Percentiles rank a stretch among this genome's conserved stretches.
These are phyloP conservation scores for Galemys pyrenaicus DNA, from an alignment of 2,113 vertebrate genomes.

Conservation along the genomic window DNA sequence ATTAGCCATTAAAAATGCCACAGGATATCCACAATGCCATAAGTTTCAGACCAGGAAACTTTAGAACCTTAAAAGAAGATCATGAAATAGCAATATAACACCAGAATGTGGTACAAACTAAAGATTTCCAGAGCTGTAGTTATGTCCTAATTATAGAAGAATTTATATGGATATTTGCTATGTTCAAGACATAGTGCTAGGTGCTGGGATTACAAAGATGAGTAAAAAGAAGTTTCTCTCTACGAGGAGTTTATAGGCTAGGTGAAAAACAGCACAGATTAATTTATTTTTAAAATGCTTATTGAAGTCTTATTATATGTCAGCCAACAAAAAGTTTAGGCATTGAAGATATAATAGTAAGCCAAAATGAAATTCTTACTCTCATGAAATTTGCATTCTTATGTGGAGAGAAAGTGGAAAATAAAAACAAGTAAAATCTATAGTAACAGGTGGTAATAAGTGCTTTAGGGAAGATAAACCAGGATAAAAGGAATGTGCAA, in stretches of 20 bases:
- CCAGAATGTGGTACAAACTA: slow-evolving; percentile 5
- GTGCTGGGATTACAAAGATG: not conserved
- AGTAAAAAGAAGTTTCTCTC: not conserved
- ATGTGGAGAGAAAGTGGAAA: not conserved
- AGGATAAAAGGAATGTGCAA: not conserved
- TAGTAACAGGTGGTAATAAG: not conserved
- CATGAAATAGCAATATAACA: not conserved
- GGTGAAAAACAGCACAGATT: not conserved
- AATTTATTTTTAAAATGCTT: slow-evolving; percentile 8
- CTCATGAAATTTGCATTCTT: not conserved
- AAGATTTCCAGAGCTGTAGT: not conserved
- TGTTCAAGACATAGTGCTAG: not conserved
- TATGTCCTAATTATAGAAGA: not conserved
- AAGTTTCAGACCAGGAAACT: slow-evolving; percentile 7
- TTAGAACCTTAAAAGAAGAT: not conserved
- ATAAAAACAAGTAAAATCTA: slow-evolving; percentile 34
- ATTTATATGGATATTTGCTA: not conserved
- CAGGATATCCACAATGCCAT: not conserved
- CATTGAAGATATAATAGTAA: slow-evolving; percentile 9
- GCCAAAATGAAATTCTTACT: slow-evolving; percentile 20
- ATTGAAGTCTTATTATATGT: not conserved
- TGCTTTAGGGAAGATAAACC: slow-evolving; percentile 21
- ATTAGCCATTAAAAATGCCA: not conserved
- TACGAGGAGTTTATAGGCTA: not conserved
- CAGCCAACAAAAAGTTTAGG: not conserved